These are phyloP conservation scores for Drosophila subquinaria DNA, from an alignment of 2,888 invertebrate species.

Conservation along the genomic window DNA sequence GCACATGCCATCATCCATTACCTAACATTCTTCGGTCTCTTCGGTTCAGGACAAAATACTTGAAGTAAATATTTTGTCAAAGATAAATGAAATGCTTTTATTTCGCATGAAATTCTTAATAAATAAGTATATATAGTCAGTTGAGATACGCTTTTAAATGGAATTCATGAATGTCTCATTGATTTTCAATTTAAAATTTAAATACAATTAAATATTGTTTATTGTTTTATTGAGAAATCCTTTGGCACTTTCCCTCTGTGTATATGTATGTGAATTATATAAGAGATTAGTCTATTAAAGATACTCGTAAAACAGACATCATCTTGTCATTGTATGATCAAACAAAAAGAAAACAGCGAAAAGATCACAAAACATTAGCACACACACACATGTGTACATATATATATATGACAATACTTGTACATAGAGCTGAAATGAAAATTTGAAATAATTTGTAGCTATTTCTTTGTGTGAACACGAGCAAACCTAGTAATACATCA, in stretches of 20 bases:
- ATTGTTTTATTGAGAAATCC: slow-evolving; percentile 42
- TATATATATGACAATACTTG: slow-evolving; percentile 20
- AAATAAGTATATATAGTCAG: slow-evolving; percentile 1
- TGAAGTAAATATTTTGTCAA: slow-evolving; percentile 18
- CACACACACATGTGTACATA: not conserved
- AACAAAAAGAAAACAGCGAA: slow-evolving; percentile 66
- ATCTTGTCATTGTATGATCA: slow-evolving; percentile 65
- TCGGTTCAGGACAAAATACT: slow-evolving; percentile 32
- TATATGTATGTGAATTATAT: slow-evolving; percentile 28
- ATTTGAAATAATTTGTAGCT: slow-evolving; percentile 59
- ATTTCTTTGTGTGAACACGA: slow-evolving; percentile 44
- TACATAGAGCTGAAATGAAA: slow-evolving; percentile 58
- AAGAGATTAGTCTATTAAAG: slow-evolving; percentile 39
- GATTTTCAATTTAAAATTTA: slow-evolving; percentile 13
- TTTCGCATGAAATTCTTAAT: slow-evolving; percentile 8
- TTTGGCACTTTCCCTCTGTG: slow-evolving; percentile 30
- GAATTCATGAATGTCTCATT: slow-evolving; percentile 13
- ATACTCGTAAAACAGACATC: slow-evolving; percentile 50
- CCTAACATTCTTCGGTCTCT: slow-evolving; percentile 34
- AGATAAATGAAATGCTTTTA: slow-evolving; percentile 14
- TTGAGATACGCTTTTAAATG: not conserved
- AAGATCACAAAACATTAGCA: slow-evolving; percentile 59
- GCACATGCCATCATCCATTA: slow-evolving; percentile 40
- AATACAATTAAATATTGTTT: slow-evolving; percentile 16
- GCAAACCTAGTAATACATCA: slow-evolving; percentile 75